A percentile compares a stretch with the other conserved stretches of the same genome.
phyloP scores from a whole-genome alignment of 2,888 invertebrate species.

The Glyphotaelius pellucidus region DNA sequence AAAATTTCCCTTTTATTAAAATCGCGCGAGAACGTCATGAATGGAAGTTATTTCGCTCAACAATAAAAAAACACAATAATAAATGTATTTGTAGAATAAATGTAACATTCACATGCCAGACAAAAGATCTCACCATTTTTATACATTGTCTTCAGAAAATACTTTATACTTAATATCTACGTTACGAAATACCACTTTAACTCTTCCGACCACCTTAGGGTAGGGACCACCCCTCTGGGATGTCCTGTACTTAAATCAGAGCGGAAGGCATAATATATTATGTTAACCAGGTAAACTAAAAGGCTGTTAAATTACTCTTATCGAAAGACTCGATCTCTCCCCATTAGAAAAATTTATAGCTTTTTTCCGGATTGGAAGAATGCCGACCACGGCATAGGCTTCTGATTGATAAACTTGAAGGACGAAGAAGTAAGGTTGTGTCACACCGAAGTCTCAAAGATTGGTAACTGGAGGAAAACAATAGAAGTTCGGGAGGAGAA shows the following conservation, averaged over 20 bases:
- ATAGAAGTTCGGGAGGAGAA: too few species aligned
- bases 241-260: not conserved
- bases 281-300: not conserved
- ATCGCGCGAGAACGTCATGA: not conserved
- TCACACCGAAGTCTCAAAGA: too few species aligned
- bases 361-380: not conserved
- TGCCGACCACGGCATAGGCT: too few species aligned
- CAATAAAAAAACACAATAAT: not conserved
- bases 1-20: not conserved
- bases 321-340: not conserved
- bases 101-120: not conserved
- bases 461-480: too few species aligned
- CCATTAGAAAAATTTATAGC: not conserved
- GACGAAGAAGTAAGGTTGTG: too few species aligned
- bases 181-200: conserved; percentile 32
- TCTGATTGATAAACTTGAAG: too few species aligned
- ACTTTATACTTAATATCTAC: conserved; percentile 3
- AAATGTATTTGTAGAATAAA: not conserved
- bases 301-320: not conserved
- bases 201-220: not conserved
- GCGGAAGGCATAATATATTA: not conserved
- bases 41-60: not conserved
- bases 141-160: not conserved
- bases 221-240: not conserved
- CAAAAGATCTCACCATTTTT: conserved; percentile 25